These are phyloP conservation scores for Phylloscopus whistleri DNA, from an alignment of 2,113 vertebrate species.

Conservation along the genomic window DNA sequence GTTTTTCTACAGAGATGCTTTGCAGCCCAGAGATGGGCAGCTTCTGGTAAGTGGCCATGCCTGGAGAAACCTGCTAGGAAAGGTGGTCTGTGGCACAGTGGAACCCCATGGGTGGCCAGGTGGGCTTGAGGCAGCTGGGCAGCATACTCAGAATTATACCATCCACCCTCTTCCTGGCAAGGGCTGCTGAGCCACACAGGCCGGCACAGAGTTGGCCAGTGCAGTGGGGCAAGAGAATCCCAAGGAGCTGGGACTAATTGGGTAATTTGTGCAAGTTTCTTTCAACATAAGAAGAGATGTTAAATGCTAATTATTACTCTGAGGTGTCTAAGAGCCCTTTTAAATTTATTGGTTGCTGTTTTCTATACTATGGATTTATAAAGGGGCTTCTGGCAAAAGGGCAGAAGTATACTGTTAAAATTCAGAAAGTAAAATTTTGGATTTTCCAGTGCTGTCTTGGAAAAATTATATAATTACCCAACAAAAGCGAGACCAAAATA, in stretches of 20 bases:
- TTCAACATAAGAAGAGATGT: neutral
- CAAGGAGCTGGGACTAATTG: neutral
- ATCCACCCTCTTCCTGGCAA: neutral
- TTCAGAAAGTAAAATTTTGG: neutral
- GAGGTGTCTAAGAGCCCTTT: neutral
- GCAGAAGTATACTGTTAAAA: neutral
- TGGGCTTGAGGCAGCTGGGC: neutral
- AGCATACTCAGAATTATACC: rapidly evolving
- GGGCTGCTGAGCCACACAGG: rapidly evolving
- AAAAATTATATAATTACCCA: neutral
- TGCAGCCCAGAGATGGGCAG: neutral
- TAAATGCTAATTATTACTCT: neutral
- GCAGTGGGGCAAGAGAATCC: neutral
- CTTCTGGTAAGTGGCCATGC: rapidly evolving
- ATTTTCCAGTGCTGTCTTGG: neutral
- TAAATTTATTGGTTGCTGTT: neutral
- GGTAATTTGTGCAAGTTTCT: neutral
- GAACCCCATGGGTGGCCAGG: neutral
- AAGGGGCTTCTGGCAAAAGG: neutral
- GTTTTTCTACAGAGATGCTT: neutral
- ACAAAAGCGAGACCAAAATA: neutral
- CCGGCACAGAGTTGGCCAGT: rapidly evolving
- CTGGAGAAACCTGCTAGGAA: neutral
- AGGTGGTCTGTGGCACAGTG: neutral
- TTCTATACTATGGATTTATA: neutral